Evolutionary conservation across 2,113 vertebrate genomes (phyloP).

Genomic region (Zingel zingel): DNA sequence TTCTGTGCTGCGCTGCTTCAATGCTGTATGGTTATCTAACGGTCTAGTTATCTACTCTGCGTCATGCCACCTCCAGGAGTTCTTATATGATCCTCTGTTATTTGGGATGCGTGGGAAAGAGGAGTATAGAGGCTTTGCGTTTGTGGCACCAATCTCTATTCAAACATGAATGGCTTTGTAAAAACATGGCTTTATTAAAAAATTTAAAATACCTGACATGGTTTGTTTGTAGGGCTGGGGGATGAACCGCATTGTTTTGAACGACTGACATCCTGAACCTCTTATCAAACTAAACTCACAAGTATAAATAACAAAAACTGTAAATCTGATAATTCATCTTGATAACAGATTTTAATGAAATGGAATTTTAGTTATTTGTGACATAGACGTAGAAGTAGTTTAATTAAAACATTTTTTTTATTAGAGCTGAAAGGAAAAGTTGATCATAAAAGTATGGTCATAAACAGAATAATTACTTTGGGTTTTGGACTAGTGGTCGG

Average conservation of each 20-base stretch:
- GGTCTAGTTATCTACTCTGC: conserved; percentile 61
- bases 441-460: background rate
- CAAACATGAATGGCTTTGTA: conserved; percentile 39
- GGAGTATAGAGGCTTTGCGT: conserved; percentile 51
- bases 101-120: conserved; percentile 54
- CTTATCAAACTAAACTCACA: background rate
- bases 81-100: conserved; percentile 70
- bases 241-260: background rate
- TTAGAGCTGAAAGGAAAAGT: background rate
- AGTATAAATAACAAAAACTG: background rate
- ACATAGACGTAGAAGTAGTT: background rate
- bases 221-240: background rate
- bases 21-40: conserved; percentile 68
- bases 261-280: background rate
- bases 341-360: too few relatives aligned
- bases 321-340: background rate
- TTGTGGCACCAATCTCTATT: conserved; percentile 34
- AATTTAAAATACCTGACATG: background rate
- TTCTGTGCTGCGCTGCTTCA: conserved; percentile 33
- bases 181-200: conserved; percentile 10
- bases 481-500: background rate
- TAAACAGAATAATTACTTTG: background rate
- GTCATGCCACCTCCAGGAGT: conserved; percentile 75
- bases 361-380: background rate
- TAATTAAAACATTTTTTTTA: background rate